Base-by-base conservation (phyloP, 2,797 vertebrate species). In the Trachurus trachurus region DNA sequence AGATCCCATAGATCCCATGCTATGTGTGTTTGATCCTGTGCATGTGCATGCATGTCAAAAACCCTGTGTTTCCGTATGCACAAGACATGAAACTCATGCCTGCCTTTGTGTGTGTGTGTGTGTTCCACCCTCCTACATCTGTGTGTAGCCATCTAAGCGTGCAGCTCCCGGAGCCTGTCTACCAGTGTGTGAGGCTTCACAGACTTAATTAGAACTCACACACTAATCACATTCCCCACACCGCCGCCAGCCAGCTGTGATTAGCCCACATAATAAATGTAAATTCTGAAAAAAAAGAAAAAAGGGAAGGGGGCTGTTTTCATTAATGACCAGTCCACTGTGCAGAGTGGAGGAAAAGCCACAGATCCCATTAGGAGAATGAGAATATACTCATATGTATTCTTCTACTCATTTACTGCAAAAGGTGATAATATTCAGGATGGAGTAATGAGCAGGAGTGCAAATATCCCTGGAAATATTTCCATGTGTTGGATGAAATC, bases 161-260 rank as follows among this genome's bases (percentile, higher is more conserved):
- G 77, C 81, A 65, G 73, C 76, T 88, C 82, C 80, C 42, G 21
- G 65, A 87, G 81, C 91, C 84, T 89, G 81, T 85, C 87, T 85
- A 74, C 65, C 73, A 86, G 82, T 89, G 91, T 90, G 87, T 81
- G 81, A 87, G 74, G 75, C 89, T 92, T 92, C 85, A 71, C 86
- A 86, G 86, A 84, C 91, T 94, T 95, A 92, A 94, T 95, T 94
- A 94, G 88, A 92, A 84, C 90, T 90, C 90, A 89, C 87, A 85
- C 79, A 78, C 88, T 94, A 94, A 93, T 94, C 90, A 93, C 88
- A 90, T 92, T 92, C 87, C 85, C 81, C 90, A 87, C 80, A 80
- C 81, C 78, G 88, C 91, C 86, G 56, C 62, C 45, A 88, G 91
- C 82, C 72, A 78, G 45, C 79, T 71, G 82, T 92, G 89, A 92